Evolutionary conservation across 2,797 vertebrate genomes (phyloP), one percentile per base, ranked within the genome.

Genomic region (Malacoraja senta): DNA sequence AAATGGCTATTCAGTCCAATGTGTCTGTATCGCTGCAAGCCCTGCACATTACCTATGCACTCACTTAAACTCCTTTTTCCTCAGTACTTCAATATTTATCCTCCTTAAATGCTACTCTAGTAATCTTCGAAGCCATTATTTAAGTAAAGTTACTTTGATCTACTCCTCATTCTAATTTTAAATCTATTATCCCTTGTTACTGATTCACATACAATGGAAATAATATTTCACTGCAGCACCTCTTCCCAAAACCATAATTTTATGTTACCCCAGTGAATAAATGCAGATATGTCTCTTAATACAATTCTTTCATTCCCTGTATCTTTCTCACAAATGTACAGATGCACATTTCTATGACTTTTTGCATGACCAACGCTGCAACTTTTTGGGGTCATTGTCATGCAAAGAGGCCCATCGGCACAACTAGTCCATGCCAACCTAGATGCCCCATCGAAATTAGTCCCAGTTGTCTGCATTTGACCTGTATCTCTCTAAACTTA

Each of bases 171-270:
- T 61, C 81, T 84, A n/a, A 61, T 84, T 26, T 26, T 65, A 86
- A 86, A 86, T 86, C 32, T 86, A 63, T 32, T 86, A n/a, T 86
- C 13, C 61, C 29, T 86, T 63, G 83, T 65, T 86, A 65, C 61
- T 86, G 13, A 86, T 86, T 63, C 29, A 32, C 61, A 17, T 61
- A 32, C 4, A 15, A n/a, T 63, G 83, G 15, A 65, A 86, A 63
- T 63, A 63, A 15, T 24, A 21, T 58, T 26, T 53, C 26, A 63
- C 15, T 86, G 15, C 26, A 65, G 29, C 8, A 65, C 6, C 63
- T 86, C 19, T 72, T 24, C 19, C 71, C 3, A 72, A 21, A 72
- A 65, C 58, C 58, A 65, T 29, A 86, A 2, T n/a, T 86, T 86
- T 63, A 12, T 32, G 15, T n/a, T 84, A 12, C 24, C 58, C 10